phyloP scores from a whole-genome alignment of 2,113 vertebrate species.

The Phodopus roborovskii region DNA sequence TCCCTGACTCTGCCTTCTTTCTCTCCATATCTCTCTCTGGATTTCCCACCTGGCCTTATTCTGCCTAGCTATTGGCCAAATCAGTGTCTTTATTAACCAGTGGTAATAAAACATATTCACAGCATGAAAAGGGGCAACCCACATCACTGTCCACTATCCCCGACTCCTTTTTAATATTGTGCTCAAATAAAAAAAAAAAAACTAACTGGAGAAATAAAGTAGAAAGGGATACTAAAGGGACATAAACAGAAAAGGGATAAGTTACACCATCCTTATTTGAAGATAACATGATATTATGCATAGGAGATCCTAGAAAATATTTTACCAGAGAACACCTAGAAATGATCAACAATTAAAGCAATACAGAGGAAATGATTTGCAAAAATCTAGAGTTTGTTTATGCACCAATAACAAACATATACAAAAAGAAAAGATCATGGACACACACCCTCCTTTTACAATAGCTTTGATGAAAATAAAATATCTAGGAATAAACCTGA shows the following conservation, averaged over 20 bases:
- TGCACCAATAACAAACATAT: background rate
- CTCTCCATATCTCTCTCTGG: no score
- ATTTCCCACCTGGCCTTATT: no score
- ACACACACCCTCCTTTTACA: background rate
- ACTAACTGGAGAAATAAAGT: background rate
- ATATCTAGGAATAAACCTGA: background rate
- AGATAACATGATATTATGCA: background rate
- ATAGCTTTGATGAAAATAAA: background rate
- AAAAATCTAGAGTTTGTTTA: background rate
- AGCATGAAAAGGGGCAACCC: no score
- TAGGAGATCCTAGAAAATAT: background rate
- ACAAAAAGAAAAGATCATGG: background rate
- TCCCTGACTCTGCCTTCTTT: no score
- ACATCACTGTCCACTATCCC: background rate
- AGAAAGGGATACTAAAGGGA: background rate
- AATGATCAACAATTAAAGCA: background rate
- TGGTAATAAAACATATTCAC: no score
- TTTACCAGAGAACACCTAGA: background rate
- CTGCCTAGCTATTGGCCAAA: no score
- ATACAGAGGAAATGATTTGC: background rate
- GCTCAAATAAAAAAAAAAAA: background rate
- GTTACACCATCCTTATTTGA: background rate
- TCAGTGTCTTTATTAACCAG: no score
- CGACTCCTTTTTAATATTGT: background rate
- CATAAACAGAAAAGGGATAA: background rate